Percentiles rank a stretch among this genome's conserved stretches.
Evolutionary conservation across 2,888 invertebrate genomes (phyloP).

Genomic region (Drosophila nr. fundita): DNA sequence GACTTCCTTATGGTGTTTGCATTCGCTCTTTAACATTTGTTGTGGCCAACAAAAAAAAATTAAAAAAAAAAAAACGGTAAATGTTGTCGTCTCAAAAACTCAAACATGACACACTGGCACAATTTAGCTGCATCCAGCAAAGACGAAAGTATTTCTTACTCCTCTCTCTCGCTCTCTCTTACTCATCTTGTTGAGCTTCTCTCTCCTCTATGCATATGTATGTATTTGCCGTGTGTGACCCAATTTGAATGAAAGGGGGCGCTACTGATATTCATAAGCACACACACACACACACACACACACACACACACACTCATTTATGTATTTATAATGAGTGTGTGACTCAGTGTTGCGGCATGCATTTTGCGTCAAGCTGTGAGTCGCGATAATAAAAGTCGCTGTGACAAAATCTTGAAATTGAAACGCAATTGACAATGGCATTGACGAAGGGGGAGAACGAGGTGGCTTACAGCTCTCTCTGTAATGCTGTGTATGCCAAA

Average conservation of each 20-base stretch:
- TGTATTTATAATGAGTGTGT: slow-evolving; percentile 11
- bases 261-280: slow-evolving; percentile 1
- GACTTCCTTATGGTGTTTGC: slow-evolving; percentile 54
- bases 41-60: not conserved
- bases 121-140: slow-evolving; percentile 30
- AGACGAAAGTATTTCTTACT: not conserved
- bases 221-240: slow-evolving; percentile 38
- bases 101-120: slow-evolving; percentile 66
- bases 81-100: slow-evolving; percentile 13
- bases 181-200: slow-evolving; percentile 13
- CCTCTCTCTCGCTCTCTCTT: not conserved
- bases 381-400: slow-evolving; percentile 22
- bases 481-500: slow-evolving; percentile 14
- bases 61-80: slow-evolving; percentile 7
- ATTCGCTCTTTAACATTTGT: slow-evolving; percentile 34
- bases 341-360: slow-evolving; percentile 51
- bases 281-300: not conserved
- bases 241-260: slow-evolving; percentile 32
- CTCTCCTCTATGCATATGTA: not conserved
- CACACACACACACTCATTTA: not conserved
- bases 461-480: not conserved
- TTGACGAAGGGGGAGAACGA: slow-evolving; percentile 13
- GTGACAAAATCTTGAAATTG: slow-evolving; percentile 29
- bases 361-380: not conserved
- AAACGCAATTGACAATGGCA: slow-evolving; percentile 57